Evolutionary conservation across 1,140 invertebrate species (phyloP), one percentile per base, ranked within the genome.

Genomic region (Trichonephila inaurata): DNA sequence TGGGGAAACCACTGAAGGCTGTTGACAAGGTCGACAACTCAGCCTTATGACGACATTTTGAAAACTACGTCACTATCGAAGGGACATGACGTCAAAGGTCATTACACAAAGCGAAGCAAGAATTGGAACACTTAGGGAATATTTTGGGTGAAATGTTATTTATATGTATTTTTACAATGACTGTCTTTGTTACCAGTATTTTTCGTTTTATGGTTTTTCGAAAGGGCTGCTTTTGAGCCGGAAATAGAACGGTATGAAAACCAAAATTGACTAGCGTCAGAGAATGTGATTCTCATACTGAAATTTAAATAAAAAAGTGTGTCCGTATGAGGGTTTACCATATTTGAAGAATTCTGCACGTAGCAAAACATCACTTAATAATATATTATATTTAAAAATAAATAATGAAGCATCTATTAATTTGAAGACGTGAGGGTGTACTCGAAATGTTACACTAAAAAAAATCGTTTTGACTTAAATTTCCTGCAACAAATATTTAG

Each of bases 1-100:
- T 51, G 83, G 83, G 40, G 33, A 66, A 44, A 72, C 51, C 33
- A 64, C 88, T 66, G 88, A 89, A 89, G 88, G 88, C 88, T 89
- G 88, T 24, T 51, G 88, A 89, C 88, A 89, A 89, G 88, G 88
- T 89, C 88, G 88, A 18, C 64, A 72, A 58, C 88, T 77, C 44
- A 24, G 16, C 28, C 64, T 89, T 24, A 77, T 89, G 88, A 89
- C 88, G 88, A 89, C 88, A 89, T 19, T 16, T 24, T 33, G n/a
- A 28, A 87, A 16, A 87, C 24, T 62, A 89, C 88, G 88, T 89
- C 88, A 89, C 44, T 21, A 72, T 51, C 40, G 58, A 51, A 72
- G 72, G 51, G n/a, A 21, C 33, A 58, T 51, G 88, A 90, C 64
- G 61, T 72, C 64, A 44, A 24, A 90, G 33, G 88, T 90, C 21